Conservation (phyloP, 2,113 vertebrate species). For the Irena cyanogastra region DNA sequence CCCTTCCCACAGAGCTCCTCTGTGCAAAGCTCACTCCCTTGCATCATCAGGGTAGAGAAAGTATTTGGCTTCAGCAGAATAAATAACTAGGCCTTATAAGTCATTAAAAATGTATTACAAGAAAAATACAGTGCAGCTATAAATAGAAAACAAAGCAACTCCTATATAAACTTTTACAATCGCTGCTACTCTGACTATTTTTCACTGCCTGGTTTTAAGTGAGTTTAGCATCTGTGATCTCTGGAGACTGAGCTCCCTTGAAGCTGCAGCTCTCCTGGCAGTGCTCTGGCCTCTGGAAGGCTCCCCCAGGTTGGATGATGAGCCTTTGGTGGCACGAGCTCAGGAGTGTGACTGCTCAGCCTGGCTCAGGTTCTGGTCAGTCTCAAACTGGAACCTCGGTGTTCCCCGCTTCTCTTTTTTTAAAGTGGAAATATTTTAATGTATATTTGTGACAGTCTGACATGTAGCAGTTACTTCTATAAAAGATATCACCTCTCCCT, state of each 20-base stretch:
- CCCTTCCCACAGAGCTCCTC: neutral
- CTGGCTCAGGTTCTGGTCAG: neutral
- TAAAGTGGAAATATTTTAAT: neutral
- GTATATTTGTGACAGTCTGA: neutral
- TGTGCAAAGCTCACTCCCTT: neutral
- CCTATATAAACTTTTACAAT: conserved; percentile 11
- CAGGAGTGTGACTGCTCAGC: neutral
- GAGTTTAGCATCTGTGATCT: neutral
- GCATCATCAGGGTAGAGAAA: neutral
- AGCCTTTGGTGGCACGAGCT: neutral
- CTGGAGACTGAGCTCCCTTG: neutral
- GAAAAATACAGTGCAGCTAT: conserved; percentile 9
- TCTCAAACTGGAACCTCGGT: neutral
- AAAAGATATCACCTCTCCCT: neutral
- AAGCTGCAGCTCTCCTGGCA: neutral
- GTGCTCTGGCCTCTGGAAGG: neutral
- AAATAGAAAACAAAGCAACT: conserved; percentile 59
- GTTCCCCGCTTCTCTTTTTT: neutral
- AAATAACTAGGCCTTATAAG: conserved; percentile 54
- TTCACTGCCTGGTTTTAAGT: neutral
- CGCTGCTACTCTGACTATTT: neutral
- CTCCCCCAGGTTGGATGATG: neutral
- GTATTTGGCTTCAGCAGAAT: conserved; percentile 38
- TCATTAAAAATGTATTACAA: conserved; percentile 61
- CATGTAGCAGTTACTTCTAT: neutral